Evolutionary conservation across 2,888 invertebrate genomes (phyloP), one percentile per base, ranked within the genome.

Genomic region (Tetropium fuscum): DNA sequence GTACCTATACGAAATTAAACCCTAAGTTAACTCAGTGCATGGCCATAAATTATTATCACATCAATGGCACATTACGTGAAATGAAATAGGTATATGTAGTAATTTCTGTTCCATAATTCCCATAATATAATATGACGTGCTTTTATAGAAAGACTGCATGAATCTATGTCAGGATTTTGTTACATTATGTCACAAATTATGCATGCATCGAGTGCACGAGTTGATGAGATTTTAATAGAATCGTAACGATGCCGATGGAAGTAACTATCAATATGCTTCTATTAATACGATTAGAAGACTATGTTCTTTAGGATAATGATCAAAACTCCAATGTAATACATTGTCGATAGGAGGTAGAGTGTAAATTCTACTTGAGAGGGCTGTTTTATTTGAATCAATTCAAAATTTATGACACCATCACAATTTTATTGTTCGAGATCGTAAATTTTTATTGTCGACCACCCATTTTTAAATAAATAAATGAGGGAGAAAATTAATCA

Each of bases 221-320:
- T 44, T 16, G 27, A 44, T 44, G 25, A 51, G 27, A 51, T 20
- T 36, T 51, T 51, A 51, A 51, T 51, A 40, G 18, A 38, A 51
- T 51, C 6, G 10, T 18, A 2, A 2, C 11, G 15, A 27, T 51
- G 22, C 25, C 38, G 25, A 48, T n/a, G 25, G 34, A 36, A 16
- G 22, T 36, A 36, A 22, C 34, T 15, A 13, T 36, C 36, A 22
- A 36, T 38, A 19, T 6, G 13, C 36, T 15, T n/a, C 27, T 27
- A 51, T 40, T 40, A 49, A 51, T 18, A 27, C 40, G 19, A 10
- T 38, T 51, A 51, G 40, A 38, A 51, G 20, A 34, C 51, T 40
- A 15, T 51, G 40, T 51, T 51, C 40, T 27, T 51, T 18, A 15
- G 15, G 40, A 34, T 48, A 48, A 36, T 40, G 25, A 44, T 44